Base-by-base conservation (phyloP, 2,113 vertebrate genomes). In the Python bivittatus region DNA sequence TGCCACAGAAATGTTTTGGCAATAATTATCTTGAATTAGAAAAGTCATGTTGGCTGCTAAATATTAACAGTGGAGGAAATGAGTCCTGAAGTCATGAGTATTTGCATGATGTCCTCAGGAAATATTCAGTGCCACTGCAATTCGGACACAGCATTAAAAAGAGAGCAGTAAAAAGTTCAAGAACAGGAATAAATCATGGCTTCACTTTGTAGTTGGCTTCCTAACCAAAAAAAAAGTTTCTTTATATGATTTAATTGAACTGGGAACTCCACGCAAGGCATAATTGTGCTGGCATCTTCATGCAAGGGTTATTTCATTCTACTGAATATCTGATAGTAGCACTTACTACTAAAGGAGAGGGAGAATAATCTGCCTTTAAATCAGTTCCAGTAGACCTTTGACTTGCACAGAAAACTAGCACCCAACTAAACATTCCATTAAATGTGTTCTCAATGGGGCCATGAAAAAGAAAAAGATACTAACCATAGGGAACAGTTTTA, bases 11-110 rank as follows among this genome's bases (percentile, higher is more conserved):
- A 84, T 84, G n/a, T 87, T 93, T 91, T 11, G 44, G 58, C 12
- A 60, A 25, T 0, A n/a, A 90, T 84, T 92, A 92, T 64, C 87
- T 92, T 84, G n/a, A 88, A 84, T 57, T 56, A 89, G 56, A 20
- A 92, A 89, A 89, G 57, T 85, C 57, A 89, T 92, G 57, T 92
- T 44, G 57, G 56, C 91, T 92, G 72, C 84, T 91, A 91, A 79
- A 91, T 87, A 91, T 91, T 91, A 88, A 91, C 44, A 54, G 56
- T 20, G 57, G 56, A 89, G 56, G 86, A 84, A 92, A 85, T 42
- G 56, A 84, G 48, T 92, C 72, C 44, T 38, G 23, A 61, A 89
- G 87, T 89, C 79, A 88, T 89, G 72, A 85, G n/a, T 25, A 61
- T 84, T 84, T 92, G 56, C 57, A 61, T 61, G 88, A n/a, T 84